Evolutionary conservation across 2,888 invertebrate species (phyloP).

Genomic region (Tinea semifulvella): DNA sequence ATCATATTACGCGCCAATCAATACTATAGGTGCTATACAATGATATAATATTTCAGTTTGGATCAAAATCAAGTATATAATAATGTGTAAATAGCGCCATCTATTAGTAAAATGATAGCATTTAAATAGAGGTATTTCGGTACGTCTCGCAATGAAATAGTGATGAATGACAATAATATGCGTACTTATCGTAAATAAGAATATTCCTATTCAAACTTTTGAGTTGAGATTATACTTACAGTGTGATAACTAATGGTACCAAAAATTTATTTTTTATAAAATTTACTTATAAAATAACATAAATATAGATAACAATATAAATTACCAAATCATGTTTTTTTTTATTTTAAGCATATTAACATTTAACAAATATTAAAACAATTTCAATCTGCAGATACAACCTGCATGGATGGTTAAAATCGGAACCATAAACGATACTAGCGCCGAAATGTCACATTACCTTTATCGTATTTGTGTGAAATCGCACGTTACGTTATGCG

Average conservation of each 20-base stretch:
- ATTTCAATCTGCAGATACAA: neutral
- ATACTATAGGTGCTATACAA: no score
- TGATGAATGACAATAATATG: slow-evolving; percentile 8
- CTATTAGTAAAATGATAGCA: neutral
- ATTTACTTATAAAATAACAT: no score
- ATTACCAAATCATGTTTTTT: neutral
- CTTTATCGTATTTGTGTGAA: slow-evolving; percentile 38
- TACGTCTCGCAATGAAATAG: slow-evolving; percentile 2
- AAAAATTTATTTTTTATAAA: no score
- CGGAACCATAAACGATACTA: slow-evolving; percentile 16
- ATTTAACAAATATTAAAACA: neutral
- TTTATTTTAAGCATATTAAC: neutral
- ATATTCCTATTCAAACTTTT: neutral
- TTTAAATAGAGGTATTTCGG: neutral
- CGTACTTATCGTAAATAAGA: slow-evolving; percentile 5
- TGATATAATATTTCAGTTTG: no score
- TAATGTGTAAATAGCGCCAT: slow-evolving; percentile 1
- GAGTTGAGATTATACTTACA: no score
- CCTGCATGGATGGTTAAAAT: neutral
- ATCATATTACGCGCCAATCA: no score
- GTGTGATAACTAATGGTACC: no score
- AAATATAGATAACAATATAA: no score
- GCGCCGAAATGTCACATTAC: slow-evolving; percentile 42
- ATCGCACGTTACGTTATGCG: slow-evolving; percentile 26
- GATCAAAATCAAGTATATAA: no score